phyloP scores from a whole-genome alignment of 2,888 invertebrate genomes.

The Homarus gammarus region DNA sequence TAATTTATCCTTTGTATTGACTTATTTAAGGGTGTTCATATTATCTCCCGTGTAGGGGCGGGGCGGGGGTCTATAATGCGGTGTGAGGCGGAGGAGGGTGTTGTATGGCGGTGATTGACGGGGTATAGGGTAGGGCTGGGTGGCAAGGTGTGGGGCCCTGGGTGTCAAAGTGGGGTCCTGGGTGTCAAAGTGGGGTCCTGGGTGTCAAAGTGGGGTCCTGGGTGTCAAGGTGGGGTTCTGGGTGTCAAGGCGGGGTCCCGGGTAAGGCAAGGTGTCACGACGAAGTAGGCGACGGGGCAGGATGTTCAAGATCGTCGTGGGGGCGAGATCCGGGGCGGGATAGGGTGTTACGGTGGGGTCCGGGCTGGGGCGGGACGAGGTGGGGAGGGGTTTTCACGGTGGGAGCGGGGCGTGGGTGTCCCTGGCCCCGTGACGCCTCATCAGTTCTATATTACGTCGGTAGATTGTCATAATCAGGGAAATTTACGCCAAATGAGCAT shows the following conservation, averaged over 20 bases:
- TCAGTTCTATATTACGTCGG: slow-evolving; percentile 44
- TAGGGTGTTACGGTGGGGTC: background rate
- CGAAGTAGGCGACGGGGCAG: background rate
- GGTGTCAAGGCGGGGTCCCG: background rate
- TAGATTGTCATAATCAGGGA: slow-evolving; percentile 56
- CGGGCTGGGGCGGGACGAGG: background rate
- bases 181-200: background rate
- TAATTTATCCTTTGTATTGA: no score
- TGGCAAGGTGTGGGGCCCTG: background rate
- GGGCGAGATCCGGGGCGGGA: background rate
- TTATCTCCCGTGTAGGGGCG: no score
- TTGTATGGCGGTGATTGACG: background rate
- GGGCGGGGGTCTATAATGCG: background rate
- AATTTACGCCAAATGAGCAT: slow-evolving; percentile 52
- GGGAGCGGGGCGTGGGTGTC: slow-evolving; percentile 39
- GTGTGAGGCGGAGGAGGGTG: background rate
- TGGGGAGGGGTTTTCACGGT: background rate
- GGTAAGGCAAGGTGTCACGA: background rate
- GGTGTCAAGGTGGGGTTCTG: background rate
- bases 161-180: background rate
- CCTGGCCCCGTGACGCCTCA: slow-evolving; percentile 51
- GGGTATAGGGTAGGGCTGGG: background rate
- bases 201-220: no score
- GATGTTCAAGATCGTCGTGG: background rate
- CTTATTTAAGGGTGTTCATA: no score